These are phyloP conservation scores for Protophormia terraenovae DNA, from an alignment of 2,888 invertebrate genomes.

Conservation along the genomic window DNA sequence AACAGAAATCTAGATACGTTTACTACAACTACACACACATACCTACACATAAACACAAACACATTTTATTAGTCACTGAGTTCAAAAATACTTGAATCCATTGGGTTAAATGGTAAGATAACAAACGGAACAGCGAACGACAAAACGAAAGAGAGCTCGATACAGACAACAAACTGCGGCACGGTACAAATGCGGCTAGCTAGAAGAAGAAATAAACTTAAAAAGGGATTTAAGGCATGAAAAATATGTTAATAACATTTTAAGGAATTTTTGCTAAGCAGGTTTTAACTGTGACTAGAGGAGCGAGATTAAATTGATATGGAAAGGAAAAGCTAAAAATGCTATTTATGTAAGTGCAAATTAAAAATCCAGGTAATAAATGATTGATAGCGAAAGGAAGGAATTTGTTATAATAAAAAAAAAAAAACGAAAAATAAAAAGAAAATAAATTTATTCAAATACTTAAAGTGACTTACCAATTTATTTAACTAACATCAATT, in stretches of 20 bases:
- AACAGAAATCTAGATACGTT: constrained; percentile 22
- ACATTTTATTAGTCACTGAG: constrained; percentile 32
- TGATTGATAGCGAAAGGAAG: constrained; percentile 2
- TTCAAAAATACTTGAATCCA: constrained; percentile 8
- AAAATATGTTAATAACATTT: constrained; percentile 40
- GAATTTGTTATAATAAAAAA: constrained; percentile 12
- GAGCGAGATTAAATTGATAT: not conserved
- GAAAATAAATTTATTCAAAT: constrained; percentile 1
- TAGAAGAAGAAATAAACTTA: not conserved
- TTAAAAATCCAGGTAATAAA: not conserved
- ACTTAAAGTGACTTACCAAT: not conserved
- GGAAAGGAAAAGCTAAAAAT: not conserved
- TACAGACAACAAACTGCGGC: not conserved
- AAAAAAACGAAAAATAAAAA: too few species aligned
- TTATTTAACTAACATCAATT: not conserved
- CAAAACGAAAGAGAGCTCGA: not conserved
- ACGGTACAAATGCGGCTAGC: not conserved
- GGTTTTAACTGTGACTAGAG: not conserved
- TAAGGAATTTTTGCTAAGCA: not conserved
- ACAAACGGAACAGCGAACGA: constrained; percentile 1
- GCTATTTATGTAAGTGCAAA: not conserved
- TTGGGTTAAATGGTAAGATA: constrained; percentile 36
- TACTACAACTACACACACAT: not conserved
- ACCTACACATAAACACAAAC: not conserved
- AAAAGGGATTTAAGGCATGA: constrained; percentile 10